Evolutionary conservation across 2,797 vertebrate genomes (phyloP).

Genomic region (Delichon dasypus): DNA sequence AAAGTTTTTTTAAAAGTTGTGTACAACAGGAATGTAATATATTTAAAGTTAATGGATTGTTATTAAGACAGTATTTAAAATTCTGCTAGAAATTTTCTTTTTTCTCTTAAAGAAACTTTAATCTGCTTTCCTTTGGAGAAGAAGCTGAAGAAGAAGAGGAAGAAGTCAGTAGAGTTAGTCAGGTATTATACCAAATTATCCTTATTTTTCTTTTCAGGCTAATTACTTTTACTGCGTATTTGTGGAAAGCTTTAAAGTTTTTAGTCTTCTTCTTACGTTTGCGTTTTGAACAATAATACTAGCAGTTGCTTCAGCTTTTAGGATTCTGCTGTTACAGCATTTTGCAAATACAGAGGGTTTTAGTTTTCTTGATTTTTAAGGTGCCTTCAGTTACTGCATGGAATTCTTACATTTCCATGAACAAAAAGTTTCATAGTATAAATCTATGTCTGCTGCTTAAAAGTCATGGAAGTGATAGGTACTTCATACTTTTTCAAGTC

Average conservation of each 20-base stretch:
- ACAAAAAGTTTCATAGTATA: neutral
- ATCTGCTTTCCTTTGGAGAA: constrained; percentile 94
- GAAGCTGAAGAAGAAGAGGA: constrained; percentile 94
- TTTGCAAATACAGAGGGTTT: neutral
- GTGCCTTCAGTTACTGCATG: neutral
- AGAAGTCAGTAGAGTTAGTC: constrained; percentile 90
- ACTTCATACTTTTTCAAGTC: neutral
- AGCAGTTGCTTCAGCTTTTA: neutral
- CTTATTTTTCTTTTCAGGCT: neutral
- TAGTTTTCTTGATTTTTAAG: neutral
- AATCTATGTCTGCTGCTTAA: neutral
- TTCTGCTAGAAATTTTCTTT: neutral
- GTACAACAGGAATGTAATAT: neutral
- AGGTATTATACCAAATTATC: constrained; percentile 76
- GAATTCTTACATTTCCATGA: neutral
- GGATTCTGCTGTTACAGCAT: neutral
- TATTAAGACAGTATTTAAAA: neutral
- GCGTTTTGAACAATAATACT: neutral
- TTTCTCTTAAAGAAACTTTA: constrained; percentile 87
- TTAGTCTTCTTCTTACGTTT: neutral
- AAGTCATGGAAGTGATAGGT: neutral
- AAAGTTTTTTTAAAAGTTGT: fast-evolving
- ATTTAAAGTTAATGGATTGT: neutral
- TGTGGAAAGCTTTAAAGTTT: neutral
- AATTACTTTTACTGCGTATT: neutral